A percentile compares a stretch with the other conserved stretches of the same genome.
Evolutionary conservation across 2,888 invertebrate species (phyloP).

Genomic region (Ichneumoninae sp.): DNA sequence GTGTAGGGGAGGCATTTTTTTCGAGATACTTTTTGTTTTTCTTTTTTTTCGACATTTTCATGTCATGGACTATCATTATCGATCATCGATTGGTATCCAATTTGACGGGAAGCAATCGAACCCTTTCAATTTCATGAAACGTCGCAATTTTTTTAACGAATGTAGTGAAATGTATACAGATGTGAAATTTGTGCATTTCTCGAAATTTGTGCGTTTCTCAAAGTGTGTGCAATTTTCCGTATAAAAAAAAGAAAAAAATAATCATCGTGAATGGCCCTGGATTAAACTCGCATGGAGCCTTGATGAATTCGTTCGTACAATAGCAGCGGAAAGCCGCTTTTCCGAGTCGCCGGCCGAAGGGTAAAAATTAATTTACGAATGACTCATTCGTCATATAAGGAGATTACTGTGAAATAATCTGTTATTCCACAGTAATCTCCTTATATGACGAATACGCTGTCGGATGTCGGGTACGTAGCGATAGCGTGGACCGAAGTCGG

Average conservation of each 20-base stretch:
- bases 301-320: background rate
- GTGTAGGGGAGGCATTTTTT: background rate
- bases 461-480: background rate
- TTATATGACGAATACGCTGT: too few relatives aligned
- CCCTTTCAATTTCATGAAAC: too few relatives aligned
- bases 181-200: background rate
- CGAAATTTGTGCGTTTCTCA: background rate
- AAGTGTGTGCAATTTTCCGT: background rate
- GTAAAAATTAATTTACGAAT: conserved; percentile 13
- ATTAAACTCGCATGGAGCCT: background rate
- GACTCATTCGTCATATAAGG: conserved; percentile 12
- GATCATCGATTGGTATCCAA: too few relatives aligned
- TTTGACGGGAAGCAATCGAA: too few relatives aligned
- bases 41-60: background rate
- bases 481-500: conserved; percentile 1
- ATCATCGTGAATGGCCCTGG: too few relatives aligned
- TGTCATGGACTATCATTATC: too few relatives aligned
- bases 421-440: too few relatives aligned
- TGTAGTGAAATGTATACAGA: background rate
- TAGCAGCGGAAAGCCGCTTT: background rate
- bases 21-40: background rate
- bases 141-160: too few relatives aligned
- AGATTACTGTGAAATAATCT: conserved; percentile 12
- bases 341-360: background rate
- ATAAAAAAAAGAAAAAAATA: background rate